Base-by-base conservation (phyloP, 2,888 invertebrate genomes). In the Coleophora flavipennella region DNA sequence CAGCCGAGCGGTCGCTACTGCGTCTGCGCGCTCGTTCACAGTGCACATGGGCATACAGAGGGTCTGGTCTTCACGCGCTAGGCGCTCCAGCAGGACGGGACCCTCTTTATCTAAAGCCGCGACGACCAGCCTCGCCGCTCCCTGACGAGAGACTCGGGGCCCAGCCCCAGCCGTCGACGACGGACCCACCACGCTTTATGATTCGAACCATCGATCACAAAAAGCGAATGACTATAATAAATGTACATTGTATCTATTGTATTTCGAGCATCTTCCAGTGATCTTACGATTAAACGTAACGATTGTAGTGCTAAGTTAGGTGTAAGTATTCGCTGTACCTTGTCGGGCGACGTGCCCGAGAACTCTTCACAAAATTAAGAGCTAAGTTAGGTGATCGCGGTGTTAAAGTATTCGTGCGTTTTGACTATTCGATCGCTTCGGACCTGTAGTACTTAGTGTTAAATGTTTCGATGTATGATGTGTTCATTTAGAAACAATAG, bases 221-320 rank as follows among this genome's bases (percentile, higher is more conserved):
- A 54, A 60, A 59, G 60, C 61, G 61, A 64, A 60, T 55, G 61
- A 67, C 62, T 68, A 65, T 58, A 57, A 57, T 59, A 59, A 20
- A 61, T 66, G 67, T 68, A 67, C 65, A 64, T 62, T 68, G 51
- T 62, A 65, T 66, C 65, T 71, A 51, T 54, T 50, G 66, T 74
- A 75, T 73, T 68, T 70, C 67, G 67, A 73, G 67, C 72, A 75
- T 80, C 80, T 83, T 80, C 83, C 81, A 80, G 80, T 81, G 81
- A 79, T 76, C 74, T 77, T 75, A 74, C 70, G 67, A 66, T 64
- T 69, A 57, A 62, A 65, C 58, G 61, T 69, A 73, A 73, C 75
- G 73, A 73, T 68, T 60, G 51, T 76, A 78, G 74, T 53, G 57
- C 57, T 78, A 79, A 75, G 79, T 67, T 79, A 75, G 75, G 50